phyloP scores from a whole-genome alignment of 1,140 invertebrate species.

The Pseudobourletiella spinata region DNA sequence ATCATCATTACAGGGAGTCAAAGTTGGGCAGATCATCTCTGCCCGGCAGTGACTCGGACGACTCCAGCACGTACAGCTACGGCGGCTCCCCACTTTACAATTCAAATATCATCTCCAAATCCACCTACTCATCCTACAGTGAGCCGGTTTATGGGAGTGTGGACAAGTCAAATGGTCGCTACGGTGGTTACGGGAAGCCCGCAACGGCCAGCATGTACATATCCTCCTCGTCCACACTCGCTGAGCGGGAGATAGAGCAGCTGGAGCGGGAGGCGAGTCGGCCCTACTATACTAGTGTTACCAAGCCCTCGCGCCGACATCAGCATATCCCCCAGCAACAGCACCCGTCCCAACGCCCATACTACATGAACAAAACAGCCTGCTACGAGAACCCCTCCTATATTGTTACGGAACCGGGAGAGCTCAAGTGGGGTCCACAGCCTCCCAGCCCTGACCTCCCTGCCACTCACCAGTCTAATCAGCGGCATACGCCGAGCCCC shows the following conservation, averaged over 20 bases:
- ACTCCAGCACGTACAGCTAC: conserved; percentile 26
- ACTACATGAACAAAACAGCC: conserved; percentile 27
- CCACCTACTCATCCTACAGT: neutral
- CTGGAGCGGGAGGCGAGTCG: conserved; percentile 16
- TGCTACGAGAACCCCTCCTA: conserved; percentile 36
- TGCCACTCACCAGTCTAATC: no score
- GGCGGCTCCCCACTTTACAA: neutral
- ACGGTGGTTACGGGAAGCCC: neutral
- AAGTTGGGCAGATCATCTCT: conserved; percentile 1
- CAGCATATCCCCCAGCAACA: neutral
- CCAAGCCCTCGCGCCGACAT: neutral
- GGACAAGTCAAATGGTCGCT: neutral
- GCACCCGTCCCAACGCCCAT: neutral
- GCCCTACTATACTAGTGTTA: conserved; percentile 1
- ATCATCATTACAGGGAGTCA: no score
- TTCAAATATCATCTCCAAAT: neutral
- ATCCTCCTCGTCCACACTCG: neutral
- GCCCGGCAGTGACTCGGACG: conserved; percentile 31
- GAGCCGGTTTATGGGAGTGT: neutral
- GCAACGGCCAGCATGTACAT: neutral
- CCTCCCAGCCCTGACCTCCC: neutral
- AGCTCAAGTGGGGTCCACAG: conserved; percentile 18
- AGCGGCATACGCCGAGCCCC: conserved; percentile 19
- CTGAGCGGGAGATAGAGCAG: conserved; percentile 12
- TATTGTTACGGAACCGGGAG: conserved; percentile 33